Base-by-base conservation (phyloP, 2,113 vertebrate genomes). In the Zosterops japonicus region DNA sequence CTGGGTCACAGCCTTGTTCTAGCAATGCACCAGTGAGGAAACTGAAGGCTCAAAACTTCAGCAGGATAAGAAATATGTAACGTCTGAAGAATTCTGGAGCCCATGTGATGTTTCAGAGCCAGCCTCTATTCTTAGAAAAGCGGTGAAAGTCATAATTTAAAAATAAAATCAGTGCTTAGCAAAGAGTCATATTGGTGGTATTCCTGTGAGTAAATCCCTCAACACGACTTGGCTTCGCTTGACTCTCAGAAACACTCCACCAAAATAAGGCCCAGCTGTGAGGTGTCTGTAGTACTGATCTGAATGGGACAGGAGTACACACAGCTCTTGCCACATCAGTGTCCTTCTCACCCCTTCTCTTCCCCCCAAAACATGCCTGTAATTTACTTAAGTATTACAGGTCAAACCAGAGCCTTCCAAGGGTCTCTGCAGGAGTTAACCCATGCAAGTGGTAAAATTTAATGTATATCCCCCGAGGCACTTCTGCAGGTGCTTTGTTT, bases 81-180 rank as follows among this genome's bases (percentile, higher is more conserved):
- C 67, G 93, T 85, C 41, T 63, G 49, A 70, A 83, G 67, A 70
- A 39, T 3, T 35, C 55, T 90, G 88, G 79, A 90, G 63, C 42
- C 0, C 0, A 61, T 0, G 0, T 52, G 87, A 20, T 31, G n/a
- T 83, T 93, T 80, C 75, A 74, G 84, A 91, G 87, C 70, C 91
- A 95, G 84, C 27, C 42, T 69, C 82, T 94, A 80, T 93, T 93
- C 90, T 94, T 90, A 88, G 84, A 76, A 57, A 29, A 90, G 50
- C 20, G 22, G 35, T 67, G 75, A 74, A 95, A 94, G 70, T 87
- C 53, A 55, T 72, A 25, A 75, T 69, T 94, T 84, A 79, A 91
- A 95, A 94, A 84, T 82, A 89, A 92, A 52, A 71, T 60, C 69
- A 92, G 60, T 14, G 36, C 52, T 84, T 87, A 94, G 65, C 57